These are phyloP conservation scores for Artibeus jamaicensis DNA, from an alignment of 2,797 vertebrate genomes.

Conservation along the genomic window DNA sequence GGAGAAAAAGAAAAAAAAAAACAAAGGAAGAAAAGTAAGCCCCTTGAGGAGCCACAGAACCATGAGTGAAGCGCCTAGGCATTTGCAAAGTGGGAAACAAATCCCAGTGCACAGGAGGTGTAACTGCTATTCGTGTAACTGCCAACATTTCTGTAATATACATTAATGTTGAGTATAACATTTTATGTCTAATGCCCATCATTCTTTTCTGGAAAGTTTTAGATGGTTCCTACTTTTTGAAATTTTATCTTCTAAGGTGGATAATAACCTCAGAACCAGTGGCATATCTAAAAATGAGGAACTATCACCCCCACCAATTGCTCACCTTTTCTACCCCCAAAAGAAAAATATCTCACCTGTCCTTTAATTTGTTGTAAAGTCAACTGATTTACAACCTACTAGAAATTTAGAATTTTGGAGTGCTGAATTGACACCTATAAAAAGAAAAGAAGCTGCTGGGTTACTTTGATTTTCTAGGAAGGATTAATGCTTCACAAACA, in stretches of 20 bases:
- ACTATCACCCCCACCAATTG: background rate
- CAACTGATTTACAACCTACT: background rate
- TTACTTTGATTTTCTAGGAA: background rate
- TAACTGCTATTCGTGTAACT: background rate
- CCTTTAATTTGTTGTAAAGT: background rate
- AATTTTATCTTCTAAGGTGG: background rate
- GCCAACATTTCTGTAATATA: background rate
- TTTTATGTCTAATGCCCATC: background rate
- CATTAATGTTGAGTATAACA: background rate
- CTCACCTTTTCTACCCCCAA: background rate
- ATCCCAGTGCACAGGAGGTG: background rate
- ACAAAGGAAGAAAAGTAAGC: background rate
- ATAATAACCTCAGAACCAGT: background rate
- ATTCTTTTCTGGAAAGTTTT: slow-evolving; percentile 15
- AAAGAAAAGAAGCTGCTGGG: background rate
- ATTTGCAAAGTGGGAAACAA: background rate
- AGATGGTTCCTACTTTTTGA: background rate
- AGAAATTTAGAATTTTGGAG: background rate
- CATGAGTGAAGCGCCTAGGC: background rate
- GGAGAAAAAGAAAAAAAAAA: background rate
- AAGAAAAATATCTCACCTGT: background rate
- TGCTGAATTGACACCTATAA: background rate
- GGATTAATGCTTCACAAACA: background rate
- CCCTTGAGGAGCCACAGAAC: background rate
- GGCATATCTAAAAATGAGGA: background rate